Percentiles rank a stretch among this genome's conserved stretches.
phyloP scores from a whole-genome alignment of 1,140 invertebrate species.

The Pachyrhynchus sulphureomaculatus region DNA sequence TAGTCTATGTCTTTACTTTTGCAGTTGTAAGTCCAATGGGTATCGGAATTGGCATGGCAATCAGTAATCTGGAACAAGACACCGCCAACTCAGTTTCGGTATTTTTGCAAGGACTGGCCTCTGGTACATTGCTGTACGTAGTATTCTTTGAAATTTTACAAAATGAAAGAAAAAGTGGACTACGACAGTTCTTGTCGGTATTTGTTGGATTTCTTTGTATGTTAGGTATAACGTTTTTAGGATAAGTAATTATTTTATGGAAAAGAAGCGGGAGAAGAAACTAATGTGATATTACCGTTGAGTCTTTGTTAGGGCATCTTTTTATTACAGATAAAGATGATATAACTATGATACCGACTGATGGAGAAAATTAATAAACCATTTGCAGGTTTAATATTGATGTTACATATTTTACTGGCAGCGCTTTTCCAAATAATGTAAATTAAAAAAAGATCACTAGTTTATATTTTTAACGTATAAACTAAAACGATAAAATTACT shows the following conservation, averaged over 20 bases:
- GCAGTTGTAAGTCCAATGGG: constrained; percentile 58
- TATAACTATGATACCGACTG: too few species aligned
- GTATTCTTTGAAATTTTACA: constrained; percentile 70
- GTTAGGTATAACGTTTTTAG: constrained; percentile 57
- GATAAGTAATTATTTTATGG: neutral
- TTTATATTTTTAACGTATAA: too few species aligned
- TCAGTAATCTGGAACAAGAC: constrained; percentile 38
- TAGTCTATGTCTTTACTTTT: constrained; percentile 56
- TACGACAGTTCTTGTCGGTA: constrained; percentile 68
- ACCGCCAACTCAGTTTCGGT: constrained; percentile 42
- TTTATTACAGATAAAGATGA: too few species aligned
- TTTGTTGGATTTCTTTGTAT: constrained; percentile 75
- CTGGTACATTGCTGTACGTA: constrained; percentile 67
- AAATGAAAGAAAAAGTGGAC: constrained; percentile 58
- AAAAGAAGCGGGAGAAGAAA: neutral
- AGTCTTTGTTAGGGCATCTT: too few species aligned
- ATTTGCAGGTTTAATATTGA: too few species aligned
- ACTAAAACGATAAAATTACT: too few species aligned
- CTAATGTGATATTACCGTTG: neutral
- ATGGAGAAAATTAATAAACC: too few species aligned
- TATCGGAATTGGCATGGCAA: constrained; percentile 55
- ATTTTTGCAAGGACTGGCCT: constrained; percentile 61
- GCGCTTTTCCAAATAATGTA: too few species aligned
- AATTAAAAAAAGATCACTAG: too few species aligned
- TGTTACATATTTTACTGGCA: too few species aligned